phyloP scores from a whole-genome alignment of 2,888 invertebrate species.

The Drosophila prolongata region DNA sequence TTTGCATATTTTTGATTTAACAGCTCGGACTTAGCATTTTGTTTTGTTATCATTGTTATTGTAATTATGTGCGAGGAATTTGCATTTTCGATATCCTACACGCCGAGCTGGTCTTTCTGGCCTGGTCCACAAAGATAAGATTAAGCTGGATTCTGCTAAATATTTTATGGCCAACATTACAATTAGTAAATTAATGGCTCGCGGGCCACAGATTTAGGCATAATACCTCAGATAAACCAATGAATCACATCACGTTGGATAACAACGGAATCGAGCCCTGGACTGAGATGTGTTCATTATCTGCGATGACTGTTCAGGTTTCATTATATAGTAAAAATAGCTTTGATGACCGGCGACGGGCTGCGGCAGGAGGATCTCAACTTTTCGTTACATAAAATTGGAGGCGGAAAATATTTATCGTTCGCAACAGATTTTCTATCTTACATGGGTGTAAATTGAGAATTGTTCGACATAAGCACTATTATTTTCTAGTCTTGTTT shows the following conservation, averaged over 20 bases:
- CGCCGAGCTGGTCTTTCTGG: constrained; percentile 38
- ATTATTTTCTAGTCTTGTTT: constrained; percentile 29
- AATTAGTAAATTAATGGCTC: constrained; percentile 61
- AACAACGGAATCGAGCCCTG: constrained; percentile 30
- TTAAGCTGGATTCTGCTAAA: constrained; percentile 38
- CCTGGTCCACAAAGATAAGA: constrained; percentile 61
- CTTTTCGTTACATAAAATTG: constrained; percentile 31
- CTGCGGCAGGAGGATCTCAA: constrained; percentile 19
- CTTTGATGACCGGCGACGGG: constrained; percentile 15
- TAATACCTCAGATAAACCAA: constrained; percentile 50
- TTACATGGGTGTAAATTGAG: constrained; percentile 24
- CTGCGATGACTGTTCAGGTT: constrained; percentile 66
- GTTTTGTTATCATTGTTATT: constrained; percentile 63
- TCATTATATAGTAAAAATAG: constrained; percentile 37
- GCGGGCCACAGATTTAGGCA: constrained; percentile 45
- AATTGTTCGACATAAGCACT: constrained; percentile 24
- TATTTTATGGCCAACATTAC: constrained; percentile 47
- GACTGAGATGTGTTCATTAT: constrained; percentile 63
- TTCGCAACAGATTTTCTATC: constrained; percentile 31
- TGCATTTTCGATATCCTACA: constrained; percentile 53
- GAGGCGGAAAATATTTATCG: constrained; percentile 42
- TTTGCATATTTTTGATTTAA: constrained; percentile 81
- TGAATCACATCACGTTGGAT: constrained; percentile 52
- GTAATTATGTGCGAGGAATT: constrained; percentile 46
- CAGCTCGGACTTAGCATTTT: constrained; percentile 65